Evolutionary conservation across 2,797 vertebrate genomes (phyloP).

Genomic region (Sphenopsis melanotis): DNA sequence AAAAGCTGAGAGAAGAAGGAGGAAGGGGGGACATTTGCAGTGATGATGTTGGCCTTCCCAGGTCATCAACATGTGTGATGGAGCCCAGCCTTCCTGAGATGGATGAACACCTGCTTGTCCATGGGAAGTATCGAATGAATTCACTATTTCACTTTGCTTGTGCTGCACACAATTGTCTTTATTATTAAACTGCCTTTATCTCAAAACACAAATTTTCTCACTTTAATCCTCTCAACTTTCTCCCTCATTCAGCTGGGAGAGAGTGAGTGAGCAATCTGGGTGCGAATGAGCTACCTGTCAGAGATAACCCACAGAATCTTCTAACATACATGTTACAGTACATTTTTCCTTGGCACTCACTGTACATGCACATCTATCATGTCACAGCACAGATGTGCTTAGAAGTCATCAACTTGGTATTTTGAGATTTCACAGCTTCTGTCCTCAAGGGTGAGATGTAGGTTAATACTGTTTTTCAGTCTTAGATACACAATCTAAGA

Average conservation of each 20-base stretch:
- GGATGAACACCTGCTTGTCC: not conserved
- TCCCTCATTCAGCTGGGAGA: not conserved
- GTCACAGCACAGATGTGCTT: not conserved
- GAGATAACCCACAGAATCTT: not conserved
- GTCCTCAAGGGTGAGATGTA: not conserved
- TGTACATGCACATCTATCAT: not conserved
- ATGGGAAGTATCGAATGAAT: fast-evolving
- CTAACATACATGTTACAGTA: not conserved
- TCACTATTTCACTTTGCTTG: not conserved
- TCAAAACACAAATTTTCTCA: not conserved
- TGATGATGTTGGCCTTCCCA: not conserved
- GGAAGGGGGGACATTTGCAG: not conserved
- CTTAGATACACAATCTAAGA: not conserved
- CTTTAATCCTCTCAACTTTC: not conserved
- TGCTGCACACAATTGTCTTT: not conserved
- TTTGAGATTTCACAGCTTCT: not conserved
- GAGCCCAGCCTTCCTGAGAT: not conserved
- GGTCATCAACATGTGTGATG: fast-evolving
- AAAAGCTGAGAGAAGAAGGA: not conserved
- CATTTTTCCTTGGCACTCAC: not conserved
- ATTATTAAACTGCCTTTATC: not conserved
- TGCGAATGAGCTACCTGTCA: not conserved
- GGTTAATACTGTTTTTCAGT: not conserved
- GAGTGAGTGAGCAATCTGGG: not conserved
- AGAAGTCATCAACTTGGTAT: not conserved